phyloP scores from a whole-genome alignment of 1,140 invertebrate genomes.

The Hesperophylax magnus region DNA sequence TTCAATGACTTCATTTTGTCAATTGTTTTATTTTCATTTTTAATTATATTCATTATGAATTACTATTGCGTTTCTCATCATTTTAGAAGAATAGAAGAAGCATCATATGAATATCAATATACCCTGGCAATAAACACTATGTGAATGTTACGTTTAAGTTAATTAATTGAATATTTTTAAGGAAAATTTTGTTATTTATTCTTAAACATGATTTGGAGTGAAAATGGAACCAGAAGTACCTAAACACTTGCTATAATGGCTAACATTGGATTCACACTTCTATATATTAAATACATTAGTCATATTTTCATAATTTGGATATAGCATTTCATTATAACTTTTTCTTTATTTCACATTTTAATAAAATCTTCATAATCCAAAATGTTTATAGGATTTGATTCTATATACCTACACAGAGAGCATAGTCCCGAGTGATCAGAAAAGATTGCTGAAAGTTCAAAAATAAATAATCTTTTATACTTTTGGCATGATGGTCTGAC shows the following conservation, averaged over 20 bases:
- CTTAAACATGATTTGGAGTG: conserved; percentile 44
- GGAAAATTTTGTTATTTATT: conserved; percentile 45
- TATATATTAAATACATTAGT: too few relatives aligned
- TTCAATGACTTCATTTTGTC: too few relatives aligned
- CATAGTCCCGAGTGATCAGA: neutral
- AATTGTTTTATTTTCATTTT: too few relatives aligned
- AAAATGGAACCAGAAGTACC: neutral
- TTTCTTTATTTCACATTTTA: too few relatives aligned
- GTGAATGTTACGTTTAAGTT: conserved; percentile 41
- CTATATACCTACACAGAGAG: neutral
- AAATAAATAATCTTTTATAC: neutral
- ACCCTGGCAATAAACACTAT: conserved; percentile 9
- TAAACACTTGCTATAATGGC: neutral
- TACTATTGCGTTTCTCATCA: too few relatives aligned
- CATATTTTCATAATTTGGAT: too few relatives aligned
- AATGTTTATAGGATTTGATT: too few relatives aligned
- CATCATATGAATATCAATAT: neutral
- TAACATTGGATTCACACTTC: too few relatives aligned
- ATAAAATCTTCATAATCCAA: too few relatives aligned
- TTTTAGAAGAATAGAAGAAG: neutral
- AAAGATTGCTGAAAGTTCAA: conserved; percentile 12
- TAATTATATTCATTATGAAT: too few relatives aligned
- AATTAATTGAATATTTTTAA: conserved; percentile 46
- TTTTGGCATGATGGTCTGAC: neutral
- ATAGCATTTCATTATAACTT: too few relatives aligned